phyloP scores from a whole-genome alignment of 2,888 invertebrate species.

The Anticlea derivata region DNA sequence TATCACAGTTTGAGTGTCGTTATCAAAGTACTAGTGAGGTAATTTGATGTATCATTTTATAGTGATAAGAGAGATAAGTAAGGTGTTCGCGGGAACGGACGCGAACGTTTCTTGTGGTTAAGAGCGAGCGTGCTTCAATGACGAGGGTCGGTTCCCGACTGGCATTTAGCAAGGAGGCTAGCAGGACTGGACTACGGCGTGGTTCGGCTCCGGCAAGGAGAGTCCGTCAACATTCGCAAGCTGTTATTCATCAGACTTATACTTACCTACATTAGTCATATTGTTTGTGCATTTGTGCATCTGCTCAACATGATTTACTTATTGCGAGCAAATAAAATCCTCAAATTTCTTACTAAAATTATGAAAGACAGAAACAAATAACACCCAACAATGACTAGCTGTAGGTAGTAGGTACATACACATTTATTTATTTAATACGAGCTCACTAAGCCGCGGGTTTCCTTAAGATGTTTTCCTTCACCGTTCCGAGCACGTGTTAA shows the following conservation, averaged over 20 bases:
- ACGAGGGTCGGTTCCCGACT: constrained; percentile 41
- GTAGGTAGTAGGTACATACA: too few species aligned
- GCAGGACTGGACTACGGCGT: constrained; percentile 4
- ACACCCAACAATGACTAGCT: too few species aligned
- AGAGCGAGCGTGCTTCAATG: constrained; percentile 35
- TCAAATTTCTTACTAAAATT: too few species aligned
- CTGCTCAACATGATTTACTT: too few species aligned
- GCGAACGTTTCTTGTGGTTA: constrained; percentile 23
- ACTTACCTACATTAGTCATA: not conserved
- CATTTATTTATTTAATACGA: too few species aligned
- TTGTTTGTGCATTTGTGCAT: too few species aligned
- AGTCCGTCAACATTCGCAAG: not conserved
- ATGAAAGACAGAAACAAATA: too few species aligned
- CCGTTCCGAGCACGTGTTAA: too few species aligned
- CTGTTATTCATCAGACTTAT: not conserved
- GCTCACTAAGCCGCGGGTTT: too few species aligned
- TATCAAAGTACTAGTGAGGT: constrained; percentile 69
- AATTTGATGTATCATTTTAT: constrained; percentile 74
- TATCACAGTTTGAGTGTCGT: constrained; percentile 59
- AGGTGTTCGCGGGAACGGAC: constrained; percentile 40
- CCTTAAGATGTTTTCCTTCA: too few species aligned
- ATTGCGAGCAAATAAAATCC: too few species aligned
- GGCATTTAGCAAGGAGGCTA: constrained; percentile 3
- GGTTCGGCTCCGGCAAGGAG: not conserved
- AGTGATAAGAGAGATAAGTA: constrained; percentile 60